Conservation (phyloP, 2,888 invertebrate species). For the Punctoribates punctum region DNA sequence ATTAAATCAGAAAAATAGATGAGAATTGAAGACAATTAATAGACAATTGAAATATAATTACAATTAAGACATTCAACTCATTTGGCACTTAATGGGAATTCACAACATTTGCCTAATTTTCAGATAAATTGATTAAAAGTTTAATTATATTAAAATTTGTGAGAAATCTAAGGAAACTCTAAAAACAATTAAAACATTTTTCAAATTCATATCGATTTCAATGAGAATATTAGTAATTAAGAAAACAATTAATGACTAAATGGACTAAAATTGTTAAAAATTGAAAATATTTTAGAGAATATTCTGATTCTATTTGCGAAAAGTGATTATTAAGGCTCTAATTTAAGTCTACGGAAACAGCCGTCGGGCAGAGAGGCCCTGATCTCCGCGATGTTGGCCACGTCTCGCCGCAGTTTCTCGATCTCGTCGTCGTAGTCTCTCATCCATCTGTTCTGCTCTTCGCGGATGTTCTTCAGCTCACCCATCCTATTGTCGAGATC, state of each 20-base stretch:
- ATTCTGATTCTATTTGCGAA: background rate
- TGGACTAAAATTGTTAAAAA: slow-evolving; percentile 23
- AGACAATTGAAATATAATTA: too few relatives aligned
- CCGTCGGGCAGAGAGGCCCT: slow-evolving; percentile 69
- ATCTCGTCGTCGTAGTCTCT: slow-evolving; percentile 76
- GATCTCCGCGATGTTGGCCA: slow-evolving; percentile 76
- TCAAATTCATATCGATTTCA: too few relatives aligned
- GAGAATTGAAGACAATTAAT: too few relatives aligned
- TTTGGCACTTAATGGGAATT: too few relatives aligned
- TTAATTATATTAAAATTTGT: too few relatives aligned
- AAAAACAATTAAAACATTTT: too few relatives aligned
- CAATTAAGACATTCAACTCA: too few relatives aligned
- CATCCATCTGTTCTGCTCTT: slow-evolving; percentile 67
- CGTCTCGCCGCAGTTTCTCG: slow-evolving; percentile 66
- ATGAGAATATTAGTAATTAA: slow-evolving; percentile 19
- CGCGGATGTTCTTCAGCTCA: slow-evolving; percentile 66
- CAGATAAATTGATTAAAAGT: too few relatives aligned
- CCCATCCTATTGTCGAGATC: slow-evolving; percentile 73
- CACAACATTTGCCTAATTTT: too few relatives aligned
- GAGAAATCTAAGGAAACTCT: too few relatives aligned
- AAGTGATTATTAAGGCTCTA: slow-evolving; percentile 46
- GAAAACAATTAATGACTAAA: slow-evolving; percentile 5
- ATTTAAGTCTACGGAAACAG: slow-evolving; percentile 60
- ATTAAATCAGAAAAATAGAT: too few relatives aligned
- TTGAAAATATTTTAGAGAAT: background rate